Evolutionary conservation across 2,113 vertebrate species (phyloP).

Genomic region (Megaceryle maxima): DNA sequence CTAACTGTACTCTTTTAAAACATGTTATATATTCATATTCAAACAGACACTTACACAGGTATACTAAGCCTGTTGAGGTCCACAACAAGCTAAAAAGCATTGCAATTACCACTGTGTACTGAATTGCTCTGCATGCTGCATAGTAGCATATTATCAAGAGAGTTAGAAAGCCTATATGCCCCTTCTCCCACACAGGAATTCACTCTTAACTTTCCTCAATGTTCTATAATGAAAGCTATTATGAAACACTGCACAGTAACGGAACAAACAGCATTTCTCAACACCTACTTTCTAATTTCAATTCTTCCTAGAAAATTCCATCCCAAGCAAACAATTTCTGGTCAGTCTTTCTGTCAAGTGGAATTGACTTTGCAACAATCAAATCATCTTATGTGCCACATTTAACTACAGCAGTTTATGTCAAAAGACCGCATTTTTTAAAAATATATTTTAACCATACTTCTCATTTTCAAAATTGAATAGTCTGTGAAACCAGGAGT

Average conservation of each 20-base stretch:
- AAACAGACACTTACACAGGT: background rate
- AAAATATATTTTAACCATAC: background rate
- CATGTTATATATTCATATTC: background rate
- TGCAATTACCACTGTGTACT: background rate
- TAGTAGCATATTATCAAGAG: background rate
- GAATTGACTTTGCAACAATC: constrained; percentile 7
- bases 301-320: constrained; percentile 42
- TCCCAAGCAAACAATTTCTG: background rate
- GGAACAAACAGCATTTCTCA: constrained; percentile 53
- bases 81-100: background rate
- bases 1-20: background rate
- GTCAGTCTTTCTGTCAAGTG: background rate
- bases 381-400: background rate
- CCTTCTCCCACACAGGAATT: constrained; percentile 61
- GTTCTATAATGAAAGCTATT: constrained; percentile 53
- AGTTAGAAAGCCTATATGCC: background rate
- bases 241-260: constrained; percentile 32
- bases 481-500: constrained; percentile 36
- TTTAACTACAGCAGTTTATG: background rate
- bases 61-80: background rate
- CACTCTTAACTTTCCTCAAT: constrained; percentile 16
- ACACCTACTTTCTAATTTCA: constrained; percentile 53
- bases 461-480: constrained; percentile 5
- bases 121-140: background rate
- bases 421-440: background rate